Base-by-base conservation (phyloP, 2,113 vertebrate species). In the Alligator sinensis region DNA sequence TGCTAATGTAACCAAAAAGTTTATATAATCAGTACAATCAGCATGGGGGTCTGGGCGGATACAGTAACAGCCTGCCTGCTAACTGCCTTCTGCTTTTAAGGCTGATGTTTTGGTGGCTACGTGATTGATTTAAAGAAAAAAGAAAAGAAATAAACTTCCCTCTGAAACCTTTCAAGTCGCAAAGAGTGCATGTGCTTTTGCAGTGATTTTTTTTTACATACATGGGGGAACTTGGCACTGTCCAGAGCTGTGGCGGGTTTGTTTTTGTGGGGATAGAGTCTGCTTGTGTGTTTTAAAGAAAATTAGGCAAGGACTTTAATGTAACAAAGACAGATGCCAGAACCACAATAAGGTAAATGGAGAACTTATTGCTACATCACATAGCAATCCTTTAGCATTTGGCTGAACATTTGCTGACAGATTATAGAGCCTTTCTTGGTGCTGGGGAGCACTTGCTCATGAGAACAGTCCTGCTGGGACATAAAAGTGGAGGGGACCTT, bases 1-100 rank as follows among this genome's bases (percentile, higher is more conserved):
- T 97, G 95, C 94, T 96, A 96, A 97, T 96, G 94, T 95, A 97
- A 94, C 94, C 95, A 92, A 96, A 95, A 92, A 94, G 84, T 95
- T 95, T 94, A 58, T 91, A 93, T 87, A 96, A 96, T 94, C 94
- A 92, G 64, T 89, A 96, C 92, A 78, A 97, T 96, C 91, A 92
- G 92, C 3, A 0, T 91, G 92, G 95, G 88, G 94, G 93, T 90
- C 93, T 94, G 88, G 34, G 68, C 87, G 84, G 79, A 68, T 85
- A 38, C 84, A 88, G 82, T 92, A 92, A 93, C 77, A 92, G 91
- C 92, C 74, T 85, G 92, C 86, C 86, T 96, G 64, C 28, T 64
- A 94, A 94, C 88, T 81, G 89, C 82, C 92, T 95, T 79, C 80
- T 93, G 78, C 87, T 0, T 80, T 86, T 66, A 72, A 92, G 76